Evolutionary conservation across 1,140 invertebrate species (phyloP), one percentile per base, ranked within the genome.

Genomic region (Leptinotarsa defecta): DNA sequence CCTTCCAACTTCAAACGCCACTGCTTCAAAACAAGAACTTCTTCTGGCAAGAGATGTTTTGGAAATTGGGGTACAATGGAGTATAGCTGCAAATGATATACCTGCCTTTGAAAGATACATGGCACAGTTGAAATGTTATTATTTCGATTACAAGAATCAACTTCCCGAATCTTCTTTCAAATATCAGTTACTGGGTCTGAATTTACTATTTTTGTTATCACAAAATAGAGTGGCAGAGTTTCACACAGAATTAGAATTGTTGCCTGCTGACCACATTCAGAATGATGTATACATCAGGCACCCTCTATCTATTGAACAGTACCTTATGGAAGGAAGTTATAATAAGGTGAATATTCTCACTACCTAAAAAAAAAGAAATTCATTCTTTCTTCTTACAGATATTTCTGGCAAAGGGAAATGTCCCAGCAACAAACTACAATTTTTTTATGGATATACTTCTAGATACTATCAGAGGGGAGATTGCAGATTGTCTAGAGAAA

Each of bases 311-410:
- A 89, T 99, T 78, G 98, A 99, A 83, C 98, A 99, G 84, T 99
- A 97, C 87, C 89, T 99, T 62, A 99, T 99, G 97, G 98, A 99
- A 87, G 98, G 98, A 43, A 97, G 95, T 75, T 99, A 99, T 84
- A 99, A 99, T 85, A 99, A 99, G 88, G 92, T 94, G 85, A 79
- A 78, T 77, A 24, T 67, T 48, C 2, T 43, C 8, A 43, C 34
- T 43, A 43, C 34, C 34, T 43, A 11, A 11, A 43, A 24, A 13
- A 67, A 34, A 24, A 4, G 0, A 11, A 0, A 43, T 11, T 43
- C 8, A 43, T 43, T 43, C 8, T 34, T 65, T 65, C 17, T 70
- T 49, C 64, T 81, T 88, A 34, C 80, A 92, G 90, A 94, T 96
- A 73, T 96, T 95, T 83, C 86, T 95, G 62, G 93, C 94, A 4